Evolutionary conservation across 2,888 invertebrate species (phyloP).

Genomic region (Ornithoptera alexandrae): DNA sequence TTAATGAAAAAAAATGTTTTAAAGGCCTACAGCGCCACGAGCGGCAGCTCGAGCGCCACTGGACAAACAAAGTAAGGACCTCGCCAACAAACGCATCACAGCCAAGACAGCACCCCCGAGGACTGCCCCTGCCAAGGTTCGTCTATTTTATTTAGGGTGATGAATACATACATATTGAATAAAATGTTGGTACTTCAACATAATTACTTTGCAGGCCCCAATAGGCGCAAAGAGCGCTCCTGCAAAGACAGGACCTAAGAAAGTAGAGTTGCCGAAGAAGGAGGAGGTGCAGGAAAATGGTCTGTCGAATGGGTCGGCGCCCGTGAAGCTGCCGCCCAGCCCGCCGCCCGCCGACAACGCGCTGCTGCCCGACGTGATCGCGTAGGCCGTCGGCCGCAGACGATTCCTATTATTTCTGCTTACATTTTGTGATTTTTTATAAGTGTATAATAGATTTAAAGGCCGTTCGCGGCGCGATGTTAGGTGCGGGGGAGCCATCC

Average conservation of each 20-base stretch:
- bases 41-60: constrained; percentile 45
- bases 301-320: constrained; percentile 45
- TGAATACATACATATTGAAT: no score
- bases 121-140: constrained; percentile 64
- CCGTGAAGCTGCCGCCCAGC: constrained; percentile 72
- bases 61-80: constrained; percentile 84
- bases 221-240: constrained; percentile 46
- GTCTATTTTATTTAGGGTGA: no score
- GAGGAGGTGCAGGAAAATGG: constrained; percentile 35
- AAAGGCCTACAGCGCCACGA: constrained; percentile 50
- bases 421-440: constrained; percentile 79
- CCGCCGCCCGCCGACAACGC: constrained; percentile 70
- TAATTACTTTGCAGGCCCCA: constrained; percentile 46
- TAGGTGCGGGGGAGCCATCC: constrained; percentile 74
- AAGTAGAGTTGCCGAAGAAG: constrained; percentile 28
- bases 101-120: constrained; percentile 72
- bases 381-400: constrained; percentile 47
- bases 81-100: constrained; percentile 84
- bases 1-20: not conserved
- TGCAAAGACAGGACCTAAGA: constrained; percentile 47
- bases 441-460: constrained; percentile 75
- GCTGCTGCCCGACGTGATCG: constrained; percentile 73
- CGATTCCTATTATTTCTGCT: constrained; percentile 78
- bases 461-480: constrained; percentile 63
- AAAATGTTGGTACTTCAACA: no score